phyloP scores from a whole-genome alignment of 2,113 vertebrate species.

The Misgurnus anguillicaudatus region DNA sequence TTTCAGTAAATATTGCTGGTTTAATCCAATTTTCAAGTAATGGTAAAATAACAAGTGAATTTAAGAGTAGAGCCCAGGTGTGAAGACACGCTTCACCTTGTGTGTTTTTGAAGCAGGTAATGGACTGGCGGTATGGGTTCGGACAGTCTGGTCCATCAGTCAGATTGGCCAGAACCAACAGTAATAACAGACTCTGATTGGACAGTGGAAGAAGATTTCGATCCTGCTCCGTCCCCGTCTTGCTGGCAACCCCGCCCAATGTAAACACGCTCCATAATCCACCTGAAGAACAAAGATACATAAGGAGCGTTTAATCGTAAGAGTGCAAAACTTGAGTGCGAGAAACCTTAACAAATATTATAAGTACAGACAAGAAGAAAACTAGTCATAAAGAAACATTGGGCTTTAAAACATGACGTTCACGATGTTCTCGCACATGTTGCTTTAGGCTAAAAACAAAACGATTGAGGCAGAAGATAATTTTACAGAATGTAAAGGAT shows the following conservation, averaged over 20 bases:
- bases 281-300: slow-evolving; percentile 68
- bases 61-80: no score
- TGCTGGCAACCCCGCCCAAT: slow-evolving; percentile 85
- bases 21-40: no score
- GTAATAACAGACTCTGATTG: slow-evolving; percentile 93
- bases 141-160: slow-evolving; percentile 86
- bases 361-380: no score
- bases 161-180: slow-evolving; percentile 90
- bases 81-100: slow-evolving; percentile 79
- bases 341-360: no score
- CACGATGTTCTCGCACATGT: background rate
- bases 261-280: slow-evolving; percentile 97
- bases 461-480: background rate
- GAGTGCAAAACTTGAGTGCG: no score
- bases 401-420: background rate
- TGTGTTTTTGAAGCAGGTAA: slow-evolving; percentile 94
- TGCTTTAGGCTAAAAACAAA: slow-evolving; percentile 4
- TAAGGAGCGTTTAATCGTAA: background rate
- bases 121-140: slow-evolving; percentile 92
- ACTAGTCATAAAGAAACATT: no score
- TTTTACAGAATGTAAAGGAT: background rate
- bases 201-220: slow-evolving; percentile 88
- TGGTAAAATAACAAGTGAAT: no score
- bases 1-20: no score
- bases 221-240: slow-evolving; percentile 73